Evolutionary conservation across 2,113 vertebrate genomes (phyloP).

Genomic region (Donacobius atricapilla): DNA sequence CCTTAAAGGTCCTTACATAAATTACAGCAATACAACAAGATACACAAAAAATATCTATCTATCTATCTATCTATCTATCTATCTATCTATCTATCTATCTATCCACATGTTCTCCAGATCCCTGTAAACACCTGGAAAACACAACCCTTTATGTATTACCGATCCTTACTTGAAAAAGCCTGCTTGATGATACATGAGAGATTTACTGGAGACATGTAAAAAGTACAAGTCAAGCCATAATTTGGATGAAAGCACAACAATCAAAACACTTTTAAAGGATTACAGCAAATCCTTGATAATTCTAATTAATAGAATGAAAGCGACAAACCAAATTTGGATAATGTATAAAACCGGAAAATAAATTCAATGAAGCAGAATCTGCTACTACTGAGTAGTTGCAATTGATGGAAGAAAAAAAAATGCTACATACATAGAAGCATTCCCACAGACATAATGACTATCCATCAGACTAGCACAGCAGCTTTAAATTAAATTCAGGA

Average conservation of each 20-base stretch:
- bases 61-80: background rate
- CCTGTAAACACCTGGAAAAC: background rate
- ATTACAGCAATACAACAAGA: background rate
- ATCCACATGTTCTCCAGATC: background rate
- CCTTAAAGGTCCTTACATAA: background rate
- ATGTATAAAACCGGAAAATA: background rate
- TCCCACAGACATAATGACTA: background rate
- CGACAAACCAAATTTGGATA: background rate
- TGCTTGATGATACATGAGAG: background rate
- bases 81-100: too few species aligned
- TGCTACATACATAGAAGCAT: background rate
- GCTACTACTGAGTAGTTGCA: background rate
- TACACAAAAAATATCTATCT: background rate
- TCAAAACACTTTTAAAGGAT: background rate
- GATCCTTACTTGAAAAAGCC: background rate
- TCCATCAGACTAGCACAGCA: background rate
- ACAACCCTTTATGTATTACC: background rate
- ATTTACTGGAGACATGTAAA: background rate
- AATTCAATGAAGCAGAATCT: background rate
- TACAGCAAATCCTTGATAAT: constrained; percentile 1
- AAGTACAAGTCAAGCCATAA: background rate
- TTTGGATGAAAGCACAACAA: background rate
- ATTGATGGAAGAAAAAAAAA: background rate
- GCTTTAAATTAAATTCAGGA: background rate
- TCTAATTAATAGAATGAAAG: background rate